These are phyloP conservation scores for Papilio dardanus DNA, from an alignment of 1,140 invertebrate genomes.

Conservation along the genomic window DNA sequence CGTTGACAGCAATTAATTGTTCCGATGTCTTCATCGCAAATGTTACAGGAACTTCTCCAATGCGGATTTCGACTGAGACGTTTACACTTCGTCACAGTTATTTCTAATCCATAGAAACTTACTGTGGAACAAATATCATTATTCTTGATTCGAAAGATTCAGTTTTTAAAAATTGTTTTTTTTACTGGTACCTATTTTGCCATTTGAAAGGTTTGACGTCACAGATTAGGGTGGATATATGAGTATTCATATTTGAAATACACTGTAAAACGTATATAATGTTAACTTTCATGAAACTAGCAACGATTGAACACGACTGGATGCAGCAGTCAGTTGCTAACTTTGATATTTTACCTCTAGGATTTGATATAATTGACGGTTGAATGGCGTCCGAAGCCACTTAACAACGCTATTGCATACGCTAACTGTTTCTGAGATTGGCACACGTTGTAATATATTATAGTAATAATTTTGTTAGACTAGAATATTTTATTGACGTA, in stretches of 20 bases:
- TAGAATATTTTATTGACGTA: background rate
- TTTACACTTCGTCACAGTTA: background rate
- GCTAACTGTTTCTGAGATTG: constrained; percentile 31
- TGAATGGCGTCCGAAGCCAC: constrained; percentile 27
- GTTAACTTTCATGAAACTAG: background rate
- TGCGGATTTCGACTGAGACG: constrained; percentile 20
- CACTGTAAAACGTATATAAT: background rate
- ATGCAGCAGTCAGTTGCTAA: constrained; percentile 13
- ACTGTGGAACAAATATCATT: background rate
- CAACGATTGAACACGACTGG: background rate
- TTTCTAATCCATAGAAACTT: background rate
- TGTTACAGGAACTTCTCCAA: constrained; percentile 35
- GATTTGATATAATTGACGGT: constrained; percentile 35
- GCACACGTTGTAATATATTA: constrained; percentile 26
- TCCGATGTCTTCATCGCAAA: constrained; percentile 33
- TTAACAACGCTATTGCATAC: constrained; percentile 33
- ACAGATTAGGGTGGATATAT: too few relatives aligned
- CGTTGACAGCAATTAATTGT: constrained; percentile 39
- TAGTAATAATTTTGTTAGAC: background rate
- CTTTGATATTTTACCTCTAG: constrained; percentile 32
- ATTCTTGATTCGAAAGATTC: too few relatives aligned
- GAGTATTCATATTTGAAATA: background rate
- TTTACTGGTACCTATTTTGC: too few relatives aligned
- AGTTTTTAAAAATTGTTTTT: too few relatives aligned
- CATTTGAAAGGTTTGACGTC: too few relatives aligned